Evolutionary conservation across 1,140 invertebrate genomes (phyloP), one percentile per base, ranked within the genome.

Genomic region (Wasmannia auropunctata): DNA sequence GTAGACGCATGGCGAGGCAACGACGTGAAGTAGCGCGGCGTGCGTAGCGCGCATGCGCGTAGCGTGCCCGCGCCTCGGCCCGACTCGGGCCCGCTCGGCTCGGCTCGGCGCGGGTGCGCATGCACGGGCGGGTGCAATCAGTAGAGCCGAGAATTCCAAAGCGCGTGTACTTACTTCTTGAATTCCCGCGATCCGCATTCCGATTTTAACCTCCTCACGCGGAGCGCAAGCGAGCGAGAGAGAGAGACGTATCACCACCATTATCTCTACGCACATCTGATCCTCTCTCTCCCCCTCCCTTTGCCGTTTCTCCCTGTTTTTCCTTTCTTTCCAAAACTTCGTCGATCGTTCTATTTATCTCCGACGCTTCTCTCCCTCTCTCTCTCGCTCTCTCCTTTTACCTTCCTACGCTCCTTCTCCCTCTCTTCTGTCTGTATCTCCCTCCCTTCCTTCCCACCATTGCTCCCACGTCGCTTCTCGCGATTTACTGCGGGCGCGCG

Each of bases 101-200:
- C 79, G 75, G 80, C 25, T 75, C 86, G 86, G 65, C 76, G 75
- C 75, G 85, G 74, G 40, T n/a, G 54, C 91, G 87, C 89, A 90
- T 88, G 88, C 90, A 92, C 90, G 90, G 87, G 87, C 87, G 91
- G 90, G 90, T 91, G 91, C 94, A 40, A 43, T 74, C 79, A 95
- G 95, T 95, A 92, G 92, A 94, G 87, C 87, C 92, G 93, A 94
- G 91, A 92, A 87, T 93, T 87, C 87, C 92, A 92, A 90, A 92
- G 92, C 89, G 94, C 76, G 92, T 85, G 90, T 81, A 81, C 81
- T 88, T 91, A 88, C n/a, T n/a, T 31, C 69, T 70, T 46, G 81
- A 86, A 58, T 56, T 81, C 76, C 54, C 69, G 72, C 81, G 86
- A 74, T 65, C 65, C 81, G 88, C 86, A 86, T 81, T 70, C 51